Conservation (phyloP, 2,888 invertebrate species). For the Thecophora atra region DNA sequence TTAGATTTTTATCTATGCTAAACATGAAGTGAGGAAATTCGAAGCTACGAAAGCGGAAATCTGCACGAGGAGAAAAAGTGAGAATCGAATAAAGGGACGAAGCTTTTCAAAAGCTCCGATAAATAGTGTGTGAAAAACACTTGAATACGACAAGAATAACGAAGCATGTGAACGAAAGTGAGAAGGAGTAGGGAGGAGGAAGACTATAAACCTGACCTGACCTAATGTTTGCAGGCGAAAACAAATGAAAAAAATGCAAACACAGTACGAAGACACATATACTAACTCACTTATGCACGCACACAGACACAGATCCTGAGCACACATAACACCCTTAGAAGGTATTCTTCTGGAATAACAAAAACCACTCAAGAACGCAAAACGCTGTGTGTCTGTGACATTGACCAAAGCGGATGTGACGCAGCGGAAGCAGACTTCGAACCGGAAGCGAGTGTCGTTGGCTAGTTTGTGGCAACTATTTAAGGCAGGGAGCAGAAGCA, state of each 20-base stretch:
- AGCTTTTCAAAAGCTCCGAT: not conserved
- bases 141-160: not conserved
- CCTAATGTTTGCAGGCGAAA: slow-evolving; percentile 12
- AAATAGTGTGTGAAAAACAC: slow-evolving; percentile 4
- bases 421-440: slow-evolving; percentile 4
- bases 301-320: not conserved
- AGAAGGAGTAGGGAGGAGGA: not conserved
- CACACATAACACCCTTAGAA: not conserved
- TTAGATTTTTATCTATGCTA: no score
- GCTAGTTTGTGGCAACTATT: slow-evolving; percentile 24
- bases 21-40: no score
- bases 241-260: slow-evolving; percentile 6
- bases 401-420: slow-evolving; percentile 10
- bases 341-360: slow-evolving; percentile 22
- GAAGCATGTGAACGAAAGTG: not conserved
- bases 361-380: slow-evolving; percentile 26
- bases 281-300: not conserved
- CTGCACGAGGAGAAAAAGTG: no score
- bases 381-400: slow-evolving; percentile 15
- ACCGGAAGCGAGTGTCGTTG: slow-evolving; percentile 20
- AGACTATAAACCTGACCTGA: not conserved
- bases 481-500: not conserved
- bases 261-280: not conserved
- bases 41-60: no score
- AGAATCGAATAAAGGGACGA: no score